These are phyloP conservation scores for Chrysochloris asiatica DNA, from an alignment of 2,113 vertebrate species.

Conservation along the genomic window DNA sequence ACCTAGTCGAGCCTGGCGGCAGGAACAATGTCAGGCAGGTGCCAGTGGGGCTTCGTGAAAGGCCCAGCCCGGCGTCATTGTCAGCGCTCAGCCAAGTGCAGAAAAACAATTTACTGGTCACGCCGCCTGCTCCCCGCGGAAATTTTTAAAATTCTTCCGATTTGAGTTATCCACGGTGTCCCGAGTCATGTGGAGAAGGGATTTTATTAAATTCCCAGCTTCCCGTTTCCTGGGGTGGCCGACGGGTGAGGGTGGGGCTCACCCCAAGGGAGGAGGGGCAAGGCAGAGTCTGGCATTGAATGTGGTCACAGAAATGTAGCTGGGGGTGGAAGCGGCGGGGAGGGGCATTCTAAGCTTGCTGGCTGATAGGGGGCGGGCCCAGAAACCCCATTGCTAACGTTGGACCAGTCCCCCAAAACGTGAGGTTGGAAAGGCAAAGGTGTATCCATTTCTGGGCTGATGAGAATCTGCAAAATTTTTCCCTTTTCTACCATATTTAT, in stretches of 20 bases:
- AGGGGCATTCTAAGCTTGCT: not conserved
- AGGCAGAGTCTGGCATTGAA: conserved; percentile 35
- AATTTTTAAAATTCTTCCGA: conserved; percentile 81
- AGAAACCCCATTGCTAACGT: not conserved
- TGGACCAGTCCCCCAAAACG: not conserved
- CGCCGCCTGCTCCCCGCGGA: conserved; percentile 73
- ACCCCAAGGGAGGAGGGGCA: not conserved
- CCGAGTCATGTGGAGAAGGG: conserved; percentile 66
- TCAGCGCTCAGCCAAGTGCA: conserved; percentile 80
- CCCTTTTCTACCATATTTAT: too few relatives aligned
- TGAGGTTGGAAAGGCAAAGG: not conserved
- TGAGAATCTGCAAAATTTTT: not conserved
- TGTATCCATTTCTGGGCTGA: not conserved
- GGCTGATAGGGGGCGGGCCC: not conserved
- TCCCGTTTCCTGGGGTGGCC: conserved; percentile 60
- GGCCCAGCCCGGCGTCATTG: conserved; percentile 74
- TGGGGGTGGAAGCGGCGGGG: not conserved
- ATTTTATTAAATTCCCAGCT: conserved; percentile 79
- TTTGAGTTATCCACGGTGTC: conserved; percentile 74
- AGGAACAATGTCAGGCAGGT: conserved; percentile 78
- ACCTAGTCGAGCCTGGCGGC: conserved; percentile 62
- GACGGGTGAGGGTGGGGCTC: conserved; percentile 18
- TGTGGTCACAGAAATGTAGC: conserved; percentile 44
- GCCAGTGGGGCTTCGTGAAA: conserved; percentile 68
- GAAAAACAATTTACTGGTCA: conserved; percentile 82